phyloP scores from a whole-genome alignment of 2,113 vertebrate species.

The Syrmaticus mikado region DNA sequence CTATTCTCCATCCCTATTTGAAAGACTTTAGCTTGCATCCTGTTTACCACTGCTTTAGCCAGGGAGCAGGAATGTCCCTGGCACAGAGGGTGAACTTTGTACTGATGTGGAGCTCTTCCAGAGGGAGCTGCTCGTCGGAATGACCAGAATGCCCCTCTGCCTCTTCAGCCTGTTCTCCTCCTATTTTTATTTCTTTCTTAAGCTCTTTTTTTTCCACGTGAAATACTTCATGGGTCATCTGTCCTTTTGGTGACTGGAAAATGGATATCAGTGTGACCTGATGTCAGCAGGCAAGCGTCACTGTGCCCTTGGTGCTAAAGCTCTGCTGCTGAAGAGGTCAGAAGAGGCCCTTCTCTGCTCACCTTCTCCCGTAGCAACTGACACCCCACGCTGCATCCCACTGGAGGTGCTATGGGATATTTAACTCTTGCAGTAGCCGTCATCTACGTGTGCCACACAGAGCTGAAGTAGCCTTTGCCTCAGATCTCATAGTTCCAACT shows the following conservation, averaged over 20 bases:
- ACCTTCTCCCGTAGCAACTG: neutral
- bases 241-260: neutral
- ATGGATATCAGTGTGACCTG: rapidly evolving
- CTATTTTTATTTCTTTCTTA: conserved; percentile 36
- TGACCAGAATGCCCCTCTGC: neutral
- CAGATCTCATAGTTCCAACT: rapidly evolving
- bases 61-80: conserved; percentile 15
- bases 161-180: neutral
- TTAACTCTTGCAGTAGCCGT: rapidly evolving
- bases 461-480: neutral
- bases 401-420: rapidly evolving
- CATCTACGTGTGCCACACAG: rapidly evolving
- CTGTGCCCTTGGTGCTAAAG: neutral
- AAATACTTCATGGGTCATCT: neutral
- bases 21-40: neutral
- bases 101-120: neutral
- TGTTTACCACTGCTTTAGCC: neutral
- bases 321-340: neutral
- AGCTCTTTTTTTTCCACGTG: neutral
- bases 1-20: neutral
- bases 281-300: neutral
- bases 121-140: neutral
- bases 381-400: neutral
- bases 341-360: neutral
- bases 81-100: neutral